Conservation (phyloP, 2,797 vertebrate species). For the Rhabdophis nuchalis region DNA sequence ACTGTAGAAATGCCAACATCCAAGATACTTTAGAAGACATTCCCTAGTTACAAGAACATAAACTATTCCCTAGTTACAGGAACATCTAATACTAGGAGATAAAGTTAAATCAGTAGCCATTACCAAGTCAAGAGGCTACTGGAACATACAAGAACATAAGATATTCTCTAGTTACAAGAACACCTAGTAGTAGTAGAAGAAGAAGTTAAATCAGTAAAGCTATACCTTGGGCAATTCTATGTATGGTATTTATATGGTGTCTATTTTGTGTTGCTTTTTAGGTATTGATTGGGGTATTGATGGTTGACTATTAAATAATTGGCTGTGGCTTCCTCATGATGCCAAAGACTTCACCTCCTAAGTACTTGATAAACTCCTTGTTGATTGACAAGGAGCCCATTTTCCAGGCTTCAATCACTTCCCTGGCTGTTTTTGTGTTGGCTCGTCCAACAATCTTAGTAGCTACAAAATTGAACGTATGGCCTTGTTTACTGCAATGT, state of each 20-base stretch:
- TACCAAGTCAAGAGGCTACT: not conserved
- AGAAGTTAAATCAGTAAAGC: not conserved
- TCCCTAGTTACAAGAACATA: not conserved
- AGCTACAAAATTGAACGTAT: not conserved
- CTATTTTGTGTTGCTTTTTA: not conserved
- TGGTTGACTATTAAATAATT: not conserved
- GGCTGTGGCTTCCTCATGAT: not conserved
- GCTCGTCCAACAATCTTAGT: not conserved
- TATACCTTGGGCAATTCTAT: not conserved
- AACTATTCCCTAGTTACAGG: not conserved
- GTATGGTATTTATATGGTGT: not conserved
- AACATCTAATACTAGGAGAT: not conserved
- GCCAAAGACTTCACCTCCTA: not conserved
- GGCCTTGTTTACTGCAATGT: not conserved
- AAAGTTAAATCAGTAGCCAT: not conserved
- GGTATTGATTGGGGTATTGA: not conserved
- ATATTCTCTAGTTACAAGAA: not conserved
- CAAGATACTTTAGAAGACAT: not conserved
- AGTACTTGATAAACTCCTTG: not conserved
- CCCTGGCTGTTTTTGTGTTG: not conserved
- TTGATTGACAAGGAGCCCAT: not conserved
- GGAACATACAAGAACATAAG: not conserved
- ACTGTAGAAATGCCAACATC: not conserved
- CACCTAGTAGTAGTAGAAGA: not conserved
- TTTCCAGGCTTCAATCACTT: not conserved